Evolutionary conservation across 2,888 invertebrate genomes (phyloP), one percentile per base, ranked within the genome.

Genomic region (Athripsodes cinereus): DNA sequence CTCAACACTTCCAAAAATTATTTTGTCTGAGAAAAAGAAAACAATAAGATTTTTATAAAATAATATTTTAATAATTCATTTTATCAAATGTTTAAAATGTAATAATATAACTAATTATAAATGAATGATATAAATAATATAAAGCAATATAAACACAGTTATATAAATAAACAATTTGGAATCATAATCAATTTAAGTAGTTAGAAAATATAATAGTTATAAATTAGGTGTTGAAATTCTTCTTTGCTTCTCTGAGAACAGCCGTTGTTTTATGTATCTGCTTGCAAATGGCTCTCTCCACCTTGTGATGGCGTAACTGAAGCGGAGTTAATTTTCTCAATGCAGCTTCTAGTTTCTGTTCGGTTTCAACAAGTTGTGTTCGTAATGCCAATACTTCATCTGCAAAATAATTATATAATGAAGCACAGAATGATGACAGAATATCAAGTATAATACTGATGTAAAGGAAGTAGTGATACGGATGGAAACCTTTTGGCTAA

Each of bases 261-360:
- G 85, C 85, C 65, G 88, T 87, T 21, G 90, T 90, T 74, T 88
- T 88, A 68, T 87, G 84, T 66, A 90, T 85, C 73, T 90, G 88
- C 67, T 85, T 83, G 70, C 88, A 88, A 69, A 93, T 90, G 48
- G 90, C 89, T 67, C 87, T 86, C 71, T 92, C 91, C 34, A 92
- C 87, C 71, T 86, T 86, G 68, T 86, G 85, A 71, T 92, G 92
- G 65, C 86, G 84, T 71, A 88, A 83, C 71, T 91, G 91, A 50
- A 90, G 86, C 13, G 84, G 80, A 65, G 86, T 86, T 52, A 92
- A 75, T 69, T 90, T 87, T 58, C 84, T 80, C 64, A 87, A 81
- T 5, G 92, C 90, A 66, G 88, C 87, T 68, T 90, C 88, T 59
- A 92, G 79, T 22, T 88, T 86, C 59, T 84, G 81, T 68, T 85